Evolutionary conservation across 2,113 vertebrate species (phyloP).

Genomic region (Cyanocitta stelleri): DNA sequence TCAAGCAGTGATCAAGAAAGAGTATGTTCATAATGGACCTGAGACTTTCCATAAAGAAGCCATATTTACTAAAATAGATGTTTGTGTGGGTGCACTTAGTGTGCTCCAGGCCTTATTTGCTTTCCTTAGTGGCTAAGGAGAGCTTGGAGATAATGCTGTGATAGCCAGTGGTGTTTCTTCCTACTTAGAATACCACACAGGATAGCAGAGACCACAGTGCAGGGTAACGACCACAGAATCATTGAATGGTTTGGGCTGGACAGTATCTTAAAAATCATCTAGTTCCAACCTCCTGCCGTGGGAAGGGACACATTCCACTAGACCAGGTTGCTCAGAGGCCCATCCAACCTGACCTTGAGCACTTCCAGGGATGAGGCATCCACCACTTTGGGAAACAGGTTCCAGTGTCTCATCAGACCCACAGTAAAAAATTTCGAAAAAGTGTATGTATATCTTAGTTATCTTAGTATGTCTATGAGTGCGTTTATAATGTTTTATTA

Average conservation of each 20-base stretch:
- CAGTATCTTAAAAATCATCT: background rate
- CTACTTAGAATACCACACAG: background rate
- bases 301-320: background rate
- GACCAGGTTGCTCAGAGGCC: background rate
- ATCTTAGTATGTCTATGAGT: background rate
- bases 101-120: background rate
- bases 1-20: background rate
- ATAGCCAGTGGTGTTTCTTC: background rate
- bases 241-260: background rate
- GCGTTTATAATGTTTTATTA: background rate
- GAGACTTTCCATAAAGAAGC: background rate
- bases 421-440: background rate
- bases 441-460: background rate
- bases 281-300: background rate
- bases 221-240: background rate
- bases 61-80: background rate
- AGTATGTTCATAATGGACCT: background rate
- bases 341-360: background rate
- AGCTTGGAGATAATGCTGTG: background rate
- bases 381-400: background rate
- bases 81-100: background rate
- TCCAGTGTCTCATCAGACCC: background rate
- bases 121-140: background rate
- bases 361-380: background rate
- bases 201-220: background rate